Base-by-base conservation (phyloP, 2,888 invertebrate genomes). In the Dasysyrphus albostriatus region DNA sequence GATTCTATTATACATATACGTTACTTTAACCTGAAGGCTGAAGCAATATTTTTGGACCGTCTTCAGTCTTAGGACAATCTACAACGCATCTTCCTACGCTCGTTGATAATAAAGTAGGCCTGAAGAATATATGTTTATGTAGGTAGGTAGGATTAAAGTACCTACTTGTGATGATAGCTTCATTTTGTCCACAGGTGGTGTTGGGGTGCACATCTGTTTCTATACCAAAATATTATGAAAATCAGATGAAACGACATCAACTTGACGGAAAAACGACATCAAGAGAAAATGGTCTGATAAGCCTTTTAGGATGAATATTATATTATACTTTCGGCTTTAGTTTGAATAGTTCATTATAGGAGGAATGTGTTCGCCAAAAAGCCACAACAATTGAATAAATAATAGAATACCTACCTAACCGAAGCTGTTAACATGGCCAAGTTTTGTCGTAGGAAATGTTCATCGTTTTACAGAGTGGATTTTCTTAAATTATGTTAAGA, bases 161-260 rank as follows among this genome's bases (percentile, higher is more conserved):
- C 59, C 37, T 39, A 59, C 39, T 59, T 59, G 56, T 24, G 59
- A 59, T 59, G 59, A 59, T 59, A 59, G 59, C 59, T 59, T 59
- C n/a, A 59, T 59, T 39, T 59, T 59, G 19, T 39, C 59, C 59
- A 59, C 37, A 59, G 59, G 59, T 59, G 59, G 59, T 59, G 39
- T 19, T 37, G 59, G 9, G 8, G 5, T 10, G 2, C 51, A 6
- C 51, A 29, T 51, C 51, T 51, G 51, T 51, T 29, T 24, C 34
- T 14, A 37, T 14, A 8, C 5, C n/a, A 19, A n/a, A n/a, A 16
- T 37, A 37, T 59, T 59, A 59, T 59, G 37, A 39, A 39, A 59
- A 59, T 59, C 39, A 14, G 39, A 19, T 19, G 59, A 39, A 39
- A 39, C 37, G 1, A 7, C 37, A 39, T 12, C 39, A 19, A 37